Base-by-base conservation (phyloP, 2,113 vertebrate genomes). In the Lampris megalopsis region DNA sequence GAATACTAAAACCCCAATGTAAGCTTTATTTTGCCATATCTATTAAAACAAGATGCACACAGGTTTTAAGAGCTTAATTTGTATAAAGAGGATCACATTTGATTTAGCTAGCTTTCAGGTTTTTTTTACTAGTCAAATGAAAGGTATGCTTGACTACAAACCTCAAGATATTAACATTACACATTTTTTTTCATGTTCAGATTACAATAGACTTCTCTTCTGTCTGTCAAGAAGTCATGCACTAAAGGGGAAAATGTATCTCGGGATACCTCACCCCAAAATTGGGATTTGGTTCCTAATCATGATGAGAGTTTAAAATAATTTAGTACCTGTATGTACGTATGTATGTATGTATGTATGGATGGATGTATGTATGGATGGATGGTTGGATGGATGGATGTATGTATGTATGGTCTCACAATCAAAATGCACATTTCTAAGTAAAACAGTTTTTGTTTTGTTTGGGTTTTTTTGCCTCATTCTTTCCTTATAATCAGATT, bases 351-450 rank as follows among this genome's bases (percentile, higher is more conserved):
- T 6, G 64, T 58, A 77, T 45, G 9, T 24, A 5, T 53, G 5
- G 4, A 2, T 24, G 24, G 0, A 24, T 24, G 24, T 0, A 24
- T 24, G 24, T 0, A 24, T 24, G 24, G 47, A 45, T 76, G 59
- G 53, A 53, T 2, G 6, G 50, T 13, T 71, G 48, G 67, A 35
- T 38, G n/a, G 42, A 50, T 64, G 53, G 47, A 45, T 76, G 59
- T 57, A 53, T 2, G 6, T 45, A 24, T 71, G 48, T 70, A 35
- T 38, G n/a, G 42, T 80, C 76, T 68, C n/a, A 66, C 13, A 35
- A 40, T 8, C 41, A 57, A 53, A 70, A 37, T 37, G 11, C 6
- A 38, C 54, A 38, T 71, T 63, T 64, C 57, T 0, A 65, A 35
- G 48, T 53, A 10, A 61, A 66, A 3, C 50, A 57, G 36, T 56